These are phyloP conservation scores for Sinopyrophorus schimmeli DNA, from an alignment of 2,888 invertebrate species.

Conservation along the genomic window DNA sequence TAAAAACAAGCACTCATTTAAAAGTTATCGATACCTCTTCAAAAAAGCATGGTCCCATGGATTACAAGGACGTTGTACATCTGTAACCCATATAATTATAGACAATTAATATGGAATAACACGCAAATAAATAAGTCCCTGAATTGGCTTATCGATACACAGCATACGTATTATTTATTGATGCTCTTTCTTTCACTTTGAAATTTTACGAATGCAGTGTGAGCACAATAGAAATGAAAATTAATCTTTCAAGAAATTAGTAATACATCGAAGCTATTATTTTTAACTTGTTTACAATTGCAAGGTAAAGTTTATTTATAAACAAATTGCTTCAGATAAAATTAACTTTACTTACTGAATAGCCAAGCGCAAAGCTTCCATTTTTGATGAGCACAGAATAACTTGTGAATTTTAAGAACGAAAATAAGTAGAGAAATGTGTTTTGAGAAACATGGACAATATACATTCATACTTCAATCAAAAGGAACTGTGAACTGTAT, in stretches of 20 bases:
- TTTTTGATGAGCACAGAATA: not conserved
- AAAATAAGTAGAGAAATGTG: not conserved
- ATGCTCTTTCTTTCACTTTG: too few relatives aligned
- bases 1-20: too few relatives aligned
- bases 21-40: too few relatives aligned
- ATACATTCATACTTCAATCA: slow-evolving; percentile 18
- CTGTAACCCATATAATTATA: slow-evolving; percentile 7
- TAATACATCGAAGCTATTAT: too few relatives aligned
- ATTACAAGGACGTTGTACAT: slow-evolving; percentile 11
- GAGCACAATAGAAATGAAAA: too few relatives aligned
- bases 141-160: slow-evolving; percentile 2
- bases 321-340: not conserved
- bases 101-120: not conserved
- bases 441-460: slow-evolving; percentile 18
- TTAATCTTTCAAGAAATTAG: too few relatives aligned
- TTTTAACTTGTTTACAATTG: too few relatives aligned
- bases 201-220: too few relatives aligned
- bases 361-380: slow-evolving; percentile 18
- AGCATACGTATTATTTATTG: too few relatives aligned
- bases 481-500: too few relatives aligned
- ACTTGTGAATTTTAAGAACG: not conserved
- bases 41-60: too few relatives aligned
- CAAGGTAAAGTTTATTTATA: not conserved
- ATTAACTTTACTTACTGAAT: slow-evolving; percentile 16
- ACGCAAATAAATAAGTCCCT: slow-evolving; percentile 8